Evolutionary conservation across 2,113 vertebrate genomes (phyloP).

Genomic region (Myotis davidii): DNA sequence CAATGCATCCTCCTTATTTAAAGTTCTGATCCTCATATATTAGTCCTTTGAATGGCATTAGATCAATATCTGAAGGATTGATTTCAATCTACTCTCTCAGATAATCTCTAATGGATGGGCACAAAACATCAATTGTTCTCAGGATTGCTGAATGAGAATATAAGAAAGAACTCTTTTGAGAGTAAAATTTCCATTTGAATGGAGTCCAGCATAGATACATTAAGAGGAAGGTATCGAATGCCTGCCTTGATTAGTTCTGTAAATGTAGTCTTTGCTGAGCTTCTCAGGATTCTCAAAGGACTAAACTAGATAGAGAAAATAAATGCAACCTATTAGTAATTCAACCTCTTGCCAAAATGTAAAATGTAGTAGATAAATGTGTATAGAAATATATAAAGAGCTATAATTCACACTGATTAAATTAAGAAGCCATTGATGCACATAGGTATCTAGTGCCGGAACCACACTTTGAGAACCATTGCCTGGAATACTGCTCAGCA

Average conservation of each 20-base stretch:
- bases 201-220: not conserved
- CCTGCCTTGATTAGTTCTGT: slow-evolving; percentile 4
- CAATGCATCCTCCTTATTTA: not conserved
- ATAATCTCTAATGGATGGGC: not conserved
- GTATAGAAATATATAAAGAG: not conserved
- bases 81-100: slow-evolving; percentile 54
- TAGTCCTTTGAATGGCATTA: not conserved
- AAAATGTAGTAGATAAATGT: not conserved
- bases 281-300: not conserved
- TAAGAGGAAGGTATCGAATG: not conserved
- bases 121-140: slow-evolving; percentile 18
- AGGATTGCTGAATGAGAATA: not conserved
- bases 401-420: not conserved
- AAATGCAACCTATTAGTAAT: not conserved
- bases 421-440: not conserved
- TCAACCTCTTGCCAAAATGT: not conserved
- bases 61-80: slow-evolving; percentile 6
- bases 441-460: not conserved
- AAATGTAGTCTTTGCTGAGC: not conserved
- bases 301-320: not conserved
- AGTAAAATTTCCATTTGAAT: slow-evolving; percentile 47
- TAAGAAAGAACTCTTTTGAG: slow-evolving; percentile 35
- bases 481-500: too few relatives aligned
- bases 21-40: slow-evolving; percentile 26
- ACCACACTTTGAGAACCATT: not conserved